A percentile compares a stretch with the other conserved stretches of the same genome.
Conservation (phyloP, 1,140 invertebrate species). For the Drosophila teissieri region DNA sequence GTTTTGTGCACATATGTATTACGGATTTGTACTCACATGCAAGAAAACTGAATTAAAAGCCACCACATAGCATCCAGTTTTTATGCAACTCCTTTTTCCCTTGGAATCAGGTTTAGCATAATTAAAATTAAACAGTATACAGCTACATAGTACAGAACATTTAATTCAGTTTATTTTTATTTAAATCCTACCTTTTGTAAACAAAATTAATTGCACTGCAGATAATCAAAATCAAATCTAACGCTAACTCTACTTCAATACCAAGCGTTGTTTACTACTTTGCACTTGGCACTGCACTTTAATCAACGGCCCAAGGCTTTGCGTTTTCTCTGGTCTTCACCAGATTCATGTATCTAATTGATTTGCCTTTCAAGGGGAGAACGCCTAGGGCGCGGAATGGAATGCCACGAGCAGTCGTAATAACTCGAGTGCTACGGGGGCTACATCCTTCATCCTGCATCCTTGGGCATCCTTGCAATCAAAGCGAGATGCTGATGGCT, state of each 20-base stretch:
- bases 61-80: not conserved
- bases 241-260: too few species aligned
- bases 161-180: not conserved
- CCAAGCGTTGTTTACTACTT: too few species aligned
- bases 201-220: not conserved
- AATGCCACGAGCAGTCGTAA: conserved; percentile 66
- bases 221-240: not conserved
- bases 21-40: conserved; percentile 3
- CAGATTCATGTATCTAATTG: conserved; percentile 66
- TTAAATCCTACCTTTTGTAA: not conserved
- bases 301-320: conserved; percentile 20
- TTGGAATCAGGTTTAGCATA: not conserved
- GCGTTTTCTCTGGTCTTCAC: conserved; percentile 1
- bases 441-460: conserved; percentile 40
- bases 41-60: conserved; percentile 3
- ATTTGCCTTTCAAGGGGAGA: conserved; percentile 42
- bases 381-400: conserved; percentile 9
- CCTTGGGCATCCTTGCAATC: conserved; percentile 52
- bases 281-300: conserved; percentile 17
- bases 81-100: not conserved
- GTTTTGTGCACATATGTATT: conserved; percentile 3
- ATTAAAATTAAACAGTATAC: not conserved
- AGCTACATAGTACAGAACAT: not conserved
- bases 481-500: conserved; percentile 45
- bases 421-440: conserved; percentile 58